Base-by-base conservation (phyloP, 2,888 invertebrate species). In the Oxycera nigricornis region DNA sequence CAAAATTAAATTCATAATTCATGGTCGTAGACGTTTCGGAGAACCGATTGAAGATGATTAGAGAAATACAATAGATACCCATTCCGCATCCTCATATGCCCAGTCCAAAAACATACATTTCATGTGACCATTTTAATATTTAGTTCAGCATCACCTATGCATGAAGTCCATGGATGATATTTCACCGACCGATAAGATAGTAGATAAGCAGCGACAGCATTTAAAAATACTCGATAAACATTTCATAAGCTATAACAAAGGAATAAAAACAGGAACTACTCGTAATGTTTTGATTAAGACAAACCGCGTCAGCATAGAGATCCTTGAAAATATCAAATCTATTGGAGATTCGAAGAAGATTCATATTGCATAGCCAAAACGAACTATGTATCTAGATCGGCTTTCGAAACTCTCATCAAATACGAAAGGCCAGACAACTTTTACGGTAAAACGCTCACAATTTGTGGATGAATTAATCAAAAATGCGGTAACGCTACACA, bases 241-340 rank as follows among this genome's bases (percentile, higher is more conserved):
- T 62, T 14, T 2, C 39, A 41, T 22, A 17, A 30, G 30, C n/a
- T 2, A 39, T 30, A 70, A 55, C 52, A 70, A 70, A 46, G 70
- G 70, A 70, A 31, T 30, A 31, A 70, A 70, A 70, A 70, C 70
- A 70, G 70, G 70, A 70, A 70, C 70, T 70, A 70, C 26, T 31
- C 30, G 24, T 70, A 70, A 70, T 20, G 55, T 70, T 70, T 70
- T 70, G 31, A 52, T 70, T 50, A 24, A 41, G 35, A 17, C 20
- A 55, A 55, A 22, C 20, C 24, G n/a, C n/a, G 22, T 55, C 20
- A 24, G 7, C 11, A 46, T 46, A 46, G 46, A 17, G 46, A 35
- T 46, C 46, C 17, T 14, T 46, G 17, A 35, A 46, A 46, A 46
- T 46, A 46, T 46, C 46, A 46, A 46, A 46, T 7, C 46, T 3